Percentiles rank a stretch among this genome's conserved stretches.
Conservation (phyloP, 2,797 vertebrate species). For the Scolopax bukidnonensis region DNA sequence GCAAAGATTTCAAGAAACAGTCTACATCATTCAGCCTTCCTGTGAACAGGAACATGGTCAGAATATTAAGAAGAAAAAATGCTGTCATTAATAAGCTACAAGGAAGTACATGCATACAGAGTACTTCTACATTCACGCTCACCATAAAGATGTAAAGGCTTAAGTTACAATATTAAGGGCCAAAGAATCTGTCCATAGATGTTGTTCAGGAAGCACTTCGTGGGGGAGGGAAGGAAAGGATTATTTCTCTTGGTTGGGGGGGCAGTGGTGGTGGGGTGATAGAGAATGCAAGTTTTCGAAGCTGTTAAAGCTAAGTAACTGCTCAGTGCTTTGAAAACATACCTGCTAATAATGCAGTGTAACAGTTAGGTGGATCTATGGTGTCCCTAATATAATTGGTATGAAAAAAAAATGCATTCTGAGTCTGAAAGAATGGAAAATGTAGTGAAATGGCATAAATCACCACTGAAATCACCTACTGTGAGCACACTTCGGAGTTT, state of each 20-base stretch:
- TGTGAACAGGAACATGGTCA: conserved; percentile 45
- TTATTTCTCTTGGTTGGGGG: not conserved
- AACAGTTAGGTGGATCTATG: not conserved
- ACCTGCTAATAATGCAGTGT: not conserved
- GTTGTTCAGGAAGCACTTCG: not conserved
- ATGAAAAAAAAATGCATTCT: not conserved
- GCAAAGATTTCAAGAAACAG: conserved; percentile 57
- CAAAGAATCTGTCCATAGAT: not conserved
- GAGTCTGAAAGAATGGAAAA: not conserved
- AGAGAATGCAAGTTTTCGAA: not conserved
- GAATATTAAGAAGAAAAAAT: conserved; percentile 69
- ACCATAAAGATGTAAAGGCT: not conserved
- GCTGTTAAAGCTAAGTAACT: not conserved
- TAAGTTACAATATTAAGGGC: not conserved
- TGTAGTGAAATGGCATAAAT: not conserved
- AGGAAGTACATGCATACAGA: conserved; percentile 48
- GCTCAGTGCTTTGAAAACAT: not conserved
- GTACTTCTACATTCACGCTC: not conserved
- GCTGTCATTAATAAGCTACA: conserved; percentile 58
- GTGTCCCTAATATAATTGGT: not conserved
- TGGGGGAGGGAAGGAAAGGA: not conserved
- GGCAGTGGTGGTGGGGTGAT: not conserved
- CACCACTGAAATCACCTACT: not conserved
- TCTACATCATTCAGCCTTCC: conserved; percentile 64
- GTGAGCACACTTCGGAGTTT: not conserved